These are phyloP conservation scores for Trissonchulus latispiculum DNA, from an alignment of 2,888 invertebrate species.

Conservation along the genomic window DNA sequence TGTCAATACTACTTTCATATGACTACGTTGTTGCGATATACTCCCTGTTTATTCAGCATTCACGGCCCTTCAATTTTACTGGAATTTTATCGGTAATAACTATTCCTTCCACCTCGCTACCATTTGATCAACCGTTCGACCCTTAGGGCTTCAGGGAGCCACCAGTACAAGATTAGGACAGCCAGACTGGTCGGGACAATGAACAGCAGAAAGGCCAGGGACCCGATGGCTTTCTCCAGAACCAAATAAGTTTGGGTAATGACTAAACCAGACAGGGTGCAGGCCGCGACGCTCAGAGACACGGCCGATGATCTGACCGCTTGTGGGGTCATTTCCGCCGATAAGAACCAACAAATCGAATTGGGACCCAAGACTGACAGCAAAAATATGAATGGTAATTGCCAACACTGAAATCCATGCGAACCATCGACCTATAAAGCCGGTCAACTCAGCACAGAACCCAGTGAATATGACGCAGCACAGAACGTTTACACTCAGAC, in stretches of 20 bases:
- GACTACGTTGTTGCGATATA: no score
- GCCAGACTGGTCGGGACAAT: slow-evolving; percentile 3
- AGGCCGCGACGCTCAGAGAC: slow-evolving; percentile 14
- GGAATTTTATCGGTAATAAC: no score
- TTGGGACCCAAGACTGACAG: slow-evolving; percentile 10
- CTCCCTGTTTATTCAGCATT: no score
- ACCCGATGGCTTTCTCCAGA: slow-evolving; percentile 10
- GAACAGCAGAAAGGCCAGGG: slow-evolving; percentile 15
- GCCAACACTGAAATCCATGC: not conserved
- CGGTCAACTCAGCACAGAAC: no score
- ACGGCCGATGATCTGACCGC: not conserved
- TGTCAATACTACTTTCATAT: no score
- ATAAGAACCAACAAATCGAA: not conserved
- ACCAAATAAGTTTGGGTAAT: not conserved
- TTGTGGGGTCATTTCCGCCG: slow-evolving; percentile 13
- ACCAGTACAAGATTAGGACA: slow-evolving; percentile 41
- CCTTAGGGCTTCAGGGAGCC: slow-evolving; percentile 96
- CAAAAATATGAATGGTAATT: not conserved
- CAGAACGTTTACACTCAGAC: no score
- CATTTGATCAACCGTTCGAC: slow-evolving; percentile 91
- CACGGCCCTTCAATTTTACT: no score
- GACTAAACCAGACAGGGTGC: not conserved
- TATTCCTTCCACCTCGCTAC: not conserved
- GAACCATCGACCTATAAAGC: no score
- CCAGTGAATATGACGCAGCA: no score